Conservation (phyloP, 2,888 invertebrate genomes). For the Thera britannica region DNA sequence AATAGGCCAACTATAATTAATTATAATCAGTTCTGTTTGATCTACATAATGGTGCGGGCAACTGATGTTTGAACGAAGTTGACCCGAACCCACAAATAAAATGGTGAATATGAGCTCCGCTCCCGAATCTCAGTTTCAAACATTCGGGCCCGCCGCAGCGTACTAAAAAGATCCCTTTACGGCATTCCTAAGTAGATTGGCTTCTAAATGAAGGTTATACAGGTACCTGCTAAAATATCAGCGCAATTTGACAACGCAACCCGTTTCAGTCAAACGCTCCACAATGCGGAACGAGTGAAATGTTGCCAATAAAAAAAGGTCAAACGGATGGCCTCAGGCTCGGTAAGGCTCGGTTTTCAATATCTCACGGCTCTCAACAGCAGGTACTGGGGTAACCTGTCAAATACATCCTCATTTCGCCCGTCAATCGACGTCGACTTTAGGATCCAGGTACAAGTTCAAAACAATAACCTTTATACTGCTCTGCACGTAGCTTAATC, state of each 20-base stretch:
- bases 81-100: conserved; percentile 24
- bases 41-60: not conserved
- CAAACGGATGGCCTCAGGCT: conserved; percentile 71
- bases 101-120: conserved; percentile 35
- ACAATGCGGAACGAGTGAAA: conserved; percentile 79
- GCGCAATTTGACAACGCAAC: conserved; percentile 75
- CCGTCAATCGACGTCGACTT: conserved; percentile 64
- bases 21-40: not conserved
- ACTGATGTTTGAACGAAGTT: conserved; percentile 20
- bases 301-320: conserved; percentile 80
- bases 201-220: conserved; percentile 66
- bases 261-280: conserved; percentile 70
- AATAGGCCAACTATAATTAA: not conserved
- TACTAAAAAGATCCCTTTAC: conserved; percentile 58
- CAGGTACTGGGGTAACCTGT: conserved; percentile 60
- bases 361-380: conserved; percentile 68
- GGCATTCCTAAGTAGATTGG: conserved; percentile 55
- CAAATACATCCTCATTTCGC: conserved; percentile 70
- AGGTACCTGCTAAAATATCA: conserved; percentile 67
- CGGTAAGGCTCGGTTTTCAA: conserved; percentile 77
- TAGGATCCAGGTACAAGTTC: conserved; percentile 47
- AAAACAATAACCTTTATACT: conserved; percentile 44
- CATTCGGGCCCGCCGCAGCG: conserved; percentile 45
- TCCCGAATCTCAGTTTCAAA: conserved; percentile 41
- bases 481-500: conserved; percentile 36